phyloP scores from a whole-genome alignment of 2,888 invertebrate species.

The Yponomeuta evonymella region DNA sequence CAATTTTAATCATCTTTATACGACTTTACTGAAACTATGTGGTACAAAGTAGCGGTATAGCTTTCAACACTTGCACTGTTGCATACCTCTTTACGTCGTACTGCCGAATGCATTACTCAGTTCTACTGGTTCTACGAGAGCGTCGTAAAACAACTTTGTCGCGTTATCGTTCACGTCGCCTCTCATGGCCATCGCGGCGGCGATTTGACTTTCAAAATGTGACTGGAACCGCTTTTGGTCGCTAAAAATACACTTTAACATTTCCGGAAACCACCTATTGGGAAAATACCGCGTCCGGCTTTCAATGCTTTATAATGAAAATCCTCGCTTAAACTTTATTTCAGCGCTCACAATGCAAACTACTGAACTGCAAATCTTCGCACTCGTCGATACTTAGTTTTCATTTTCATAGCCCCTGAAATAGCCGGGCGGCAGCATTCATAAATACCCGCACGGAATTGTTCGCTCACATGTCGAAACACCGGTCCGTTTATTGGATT shows the following conservation, averaged over 20 bases:
- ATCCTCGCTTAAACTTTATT: not conserved
- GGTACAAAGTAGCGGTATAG: not conserved
- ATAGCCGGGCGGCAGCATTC: slow-evolving; percentile 17
- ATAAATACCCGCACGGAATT: slow-evolving; percentile 28
- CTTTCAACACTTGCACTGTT: not conserved
- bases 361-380: not conserved
- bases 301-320: not conserved
- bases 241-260: not conserved
- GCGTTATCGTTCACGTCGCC: not conserved
- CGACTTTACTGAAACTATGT: not conserved
- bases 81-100: not conserved
- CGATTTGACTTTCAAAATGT: slow-evolving; percentile 3
- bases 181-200: not conserved
- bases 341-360: not conserved
- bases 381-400: not conserved
- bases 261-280: not conserved
- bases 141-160: not conserved
- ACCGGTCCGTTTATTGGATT: slow-evolving; percentile 60
- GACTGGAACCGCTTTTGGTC: not conserved
- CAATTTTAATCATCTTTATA: slow-evolving; percentile 1
- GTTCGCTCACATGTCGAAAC: slow-evolving; percentile 35
- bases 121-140: not conserved
- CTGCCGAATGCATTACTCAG: not conserved
- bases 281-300: not conserved
- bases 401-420: slow-evolving; percentile 16